Base-by-base conservation (phyloP, 2,797 vertebrate species). In the Acanthornis magna region DNA sequence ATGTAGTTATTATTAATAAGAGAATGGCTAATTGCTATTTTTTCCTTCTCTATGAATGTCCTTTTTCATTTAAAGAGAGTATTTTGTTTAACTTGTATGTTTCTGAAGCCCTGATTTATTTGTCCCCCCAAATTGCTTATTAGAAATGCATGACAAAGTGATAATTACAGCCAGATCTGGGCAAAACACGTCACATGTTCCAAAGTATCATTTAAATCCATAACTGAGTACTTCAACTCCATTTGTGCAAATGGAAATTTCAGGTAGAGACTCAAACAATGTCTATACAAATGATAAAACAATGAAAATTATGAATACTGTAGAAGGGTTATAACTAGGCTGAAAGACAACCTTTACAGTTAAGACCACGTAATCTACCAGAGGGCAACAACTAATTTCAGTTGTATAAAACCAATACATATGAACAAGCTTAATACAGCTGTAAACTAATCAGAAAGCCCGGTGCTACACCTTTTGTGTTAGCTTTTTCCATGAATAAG, bases 21-120 rank as follows among this genome's bases (percentile, higher is more conserved):
- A 4, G 51, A 27, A 82, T 86, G 63, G 14, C 8, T 95, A 85
- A 91, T 92, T 88, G 47, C 14, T 97, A 25, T 54, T 77, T 95
- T 76, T 76, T 70, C 42, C 32, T 74, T 82, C 19, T 68, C 13
- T 48, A 6, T 65, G 87, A 92, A 42, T 77, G 25, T 40, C 23
- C 6, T 57, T 84, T 89, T 65, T 72, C n/a, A 32, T 74, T 83
- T 67, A 65, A 65, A 91, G 8, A 22, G 17, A 53, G 4, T 34
- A 32, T 51, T 88, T 91, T 93, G 6, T 58, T 54, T 65, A 66
- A 68, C 13, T 72, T 77, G 6, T 21, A 22, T 60, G 13, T 54
- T 84, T 84, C 54, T 65, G 78, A 80, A 85, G 27, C 40, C 19
- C 15, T 47, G 63, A 88, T 89, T 82, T 89, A 74, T 76, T 82